Evolutionary conservation across 2,113 vertebrate genomes (phyloP).

Genomic region (Oryzias celebensis): DNA sequence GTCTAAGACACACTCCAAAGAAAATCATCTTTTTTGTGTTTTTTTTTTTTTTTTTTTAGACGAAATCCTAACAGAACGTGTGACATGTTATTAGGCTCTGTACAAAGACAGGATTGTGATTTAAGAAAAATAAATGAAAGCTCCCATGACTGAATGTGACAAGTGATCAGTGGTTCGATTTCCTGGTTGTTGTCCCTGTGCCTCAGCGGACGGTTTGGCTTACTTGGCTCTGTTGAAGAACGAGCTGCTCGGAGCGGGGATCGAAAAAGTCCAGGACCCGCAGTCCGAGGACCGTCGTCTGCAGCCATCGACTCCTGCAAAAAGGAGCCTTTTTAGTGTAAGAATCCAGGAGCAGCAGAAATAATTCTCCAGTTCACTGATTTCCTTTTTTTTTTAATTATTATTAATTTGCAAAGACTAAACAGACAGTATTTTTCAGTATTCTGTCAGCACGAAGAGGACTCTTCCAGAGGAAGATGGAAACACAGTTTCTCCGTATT

Average conservation of each 20-base stretch:
- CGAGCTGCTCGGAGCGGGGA: constrained; percentile 92
- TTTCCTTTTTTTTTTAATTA: background rate
- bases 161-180: constrained; percentile 20
- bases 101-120: too few species aligned
- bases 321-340: constrained; percentile 95
- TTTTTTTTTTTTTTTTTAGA: too few species aligned
- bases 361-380: background rate
- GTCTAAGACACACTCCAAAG: too few species aligned
- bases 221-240: constrained; percentile 98
- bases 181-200: constrained; percentile 10
- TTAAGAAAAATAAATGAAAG: too few species aligned
- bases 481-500: constrained; percentile 95
- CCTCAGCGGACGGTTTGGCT: constrained; percentile 86
- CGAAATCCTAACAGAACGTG: too few species aligned
- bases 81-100: too few species aligned
- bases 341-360: background rate
- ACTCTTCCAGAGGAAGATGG: constrained; percentile 89
- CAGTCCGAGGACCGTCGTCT: constrained; percentile 94
- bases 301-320: constrained; percentile 91
- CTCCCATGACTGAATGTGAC: constrained; percentile 31
- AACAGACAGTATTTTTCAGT: constrained; percentile 73
- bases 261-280: constrained; percentile 96
- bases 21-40: too few species aligned
- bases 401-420: background rate
- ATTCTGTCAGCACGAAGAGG: constrained; percentile 92